phyloP scores from a whole-genome alignment of 2,113 vertebrate species.

The Corydoras sp. region DNA sequence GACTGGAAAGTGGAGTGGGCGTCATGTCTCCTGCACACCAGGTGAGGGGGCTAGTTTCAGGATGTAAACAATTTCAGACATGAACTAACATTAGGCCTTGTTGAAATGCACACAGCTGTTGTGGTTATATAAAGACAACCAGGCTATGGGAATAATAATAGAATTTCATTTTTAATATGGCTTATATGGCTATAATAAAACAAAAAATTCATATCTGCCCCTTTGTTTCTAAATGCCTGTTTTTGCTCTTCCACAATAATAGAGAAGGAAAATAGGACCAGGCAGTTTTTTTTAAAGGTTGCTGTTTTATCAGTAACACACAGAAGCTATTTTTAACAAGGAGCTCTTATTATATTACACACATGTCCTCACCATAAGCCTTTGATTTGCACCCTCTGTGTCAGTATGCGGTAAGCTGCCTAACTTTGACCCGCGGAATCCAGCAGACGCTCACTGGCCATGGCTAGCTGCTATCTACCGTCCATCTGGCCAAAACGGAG shows the following conservation, averaged over 20 bases:
- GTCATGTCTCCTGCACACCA: slow-evolving; percentile 87
- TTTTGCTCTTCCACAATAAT: too few relatives aligned
- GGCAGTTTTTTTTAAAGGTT: too few relatives aligned
- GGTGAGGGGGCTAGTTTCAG: slow-evolving; percentile 70
- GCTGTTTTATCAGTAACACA: background rate
- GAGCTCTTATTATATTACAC: background rate
- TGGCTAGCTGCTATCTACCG: slow-evolving; percentile 95
- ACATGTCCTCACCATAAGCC: background rate
- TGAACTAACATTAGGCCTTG: too few relatives aligned
- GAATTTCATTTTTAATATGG: too few relatives aligned
- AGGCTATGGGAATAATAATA: too few relatives aligned
- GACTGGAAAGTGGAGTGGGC: slow-evolving; percentile 96
- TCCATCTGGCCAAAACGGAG: slow-evolving; percentile 47
- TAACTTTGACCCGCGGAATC: slow-evolving; percentile 70
- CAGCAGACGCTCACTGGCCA: slow-evolving; percentile 76
- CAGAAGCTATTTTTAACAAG: background rate
- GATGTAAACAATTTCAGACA: too few relatives aligned
- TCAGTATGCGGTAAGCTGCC: slow-evolving; percentile 90
- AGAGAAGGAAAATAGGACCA: too few relatives aligned
- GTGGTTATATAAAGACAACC: too few relatives aligned
- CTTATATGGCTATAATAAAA: too few relatives aligned
- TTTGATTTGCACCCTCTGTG: slow-evolving; percentile 32
- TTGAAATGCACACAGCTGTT: too few relatives aligned
- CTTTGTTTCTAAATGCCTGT: too few relatives aligned
- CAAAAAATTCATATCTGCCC: too few relatives aligned